Evolutionary conservation across 2,797 vertebrate species (phyloP).

Genomic region (Scomberomorus guttatus): DNA sequence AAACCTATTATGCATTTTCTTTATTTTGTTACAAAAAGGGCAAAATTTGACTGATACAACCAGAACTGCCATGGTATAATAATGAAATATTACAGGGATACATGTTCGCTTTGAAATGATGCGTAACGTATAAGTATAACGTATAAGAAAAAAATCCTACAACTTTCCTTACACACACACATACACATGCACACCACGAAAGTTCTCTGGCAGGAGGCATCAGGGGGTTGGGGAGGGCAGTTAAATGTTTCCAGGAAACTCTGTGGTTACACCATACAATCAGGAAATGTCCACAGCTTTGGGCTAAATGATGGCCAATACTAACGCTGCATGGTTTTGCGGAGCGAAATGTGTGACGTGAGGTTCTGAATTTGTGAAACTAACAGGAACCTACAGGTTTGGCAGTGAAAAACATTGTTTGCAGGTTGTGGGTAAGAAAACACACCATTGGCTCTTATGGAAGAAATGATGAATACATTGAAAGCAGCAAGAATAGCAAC

Average conservation of each 20-base stretch:
- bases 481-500: constrained; percentile 78
- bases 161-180: constrained; percentile 29
- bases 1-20: constrained; percentile 60
- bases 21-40: constrained; percentile 81
- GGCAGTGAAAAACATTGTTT: constrained; percentile 38
- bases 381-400: constrained; percentile 67
- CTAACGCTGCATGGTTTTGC: constrained; percentile 64
- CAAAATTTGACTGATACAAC: constrained; percentile 74
- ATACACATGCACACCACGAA: constrained; percentile 55
- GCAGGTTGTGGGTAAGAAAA: constrained; percentile 51
- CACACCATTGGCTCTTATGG: constrained; percentile 40
- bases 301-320: constrained; percentile 61
- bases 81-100: constrained; percentile 80
- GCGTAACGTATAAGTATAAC: constrained; percentile 64
- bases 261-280: constrained; percentile 61
- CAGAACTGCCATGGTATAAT: constrained; percentile 60
- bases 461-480: constrained; percentile 79
- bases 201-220: constrained; percentile 36
- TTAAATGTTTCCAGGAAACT: constrained; percentile 45
- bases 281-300: constrained; percentile 79
- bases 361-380: constrained; percentile 78
- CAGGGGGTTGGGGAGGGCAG: not conserved
- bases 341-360: constrained; percentile 87
- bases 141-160: constrained; percentile 29
- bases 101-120: constrained; percentile 86